These are phyloP conservation scores for Tinea semifulvella DNA, from an alignment of 2,888 invertebrate species.

Conservation along the genomic window DNA sequence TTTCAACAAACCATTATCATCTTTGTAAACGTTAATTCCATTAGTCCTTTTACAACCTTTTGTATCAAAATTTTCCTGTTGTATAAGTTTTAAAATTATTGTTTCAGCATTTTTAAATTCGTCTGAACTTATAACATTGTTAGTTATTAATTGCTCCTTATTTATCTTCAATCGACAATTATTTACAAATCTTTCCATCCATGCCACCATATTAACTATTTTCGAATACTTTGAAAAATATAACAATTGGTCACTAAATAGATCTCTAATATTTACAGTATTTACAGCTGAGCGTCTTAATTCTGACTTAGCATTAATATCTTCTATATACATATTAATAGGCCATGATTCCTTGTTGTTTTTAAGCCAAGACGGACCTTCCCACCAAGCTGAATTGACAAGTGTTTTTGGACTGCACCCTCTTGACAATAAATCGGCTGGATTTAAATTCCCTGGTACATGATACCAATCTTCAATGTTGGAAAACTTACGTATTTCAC, in stretches of 20 bases:
- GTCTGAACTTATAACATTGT: neutral
- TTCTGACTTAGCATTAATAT: constrained; percentile 4
- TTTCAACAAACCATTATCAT: neutral
- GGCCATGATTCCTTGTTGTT: neutral
- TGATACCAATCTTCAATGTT: neutral
- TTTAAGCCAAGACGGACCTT: constrained; percentile 3
- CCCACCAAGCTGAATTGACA: neutral
- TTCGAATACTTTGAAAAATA: constrained; percentile 7
- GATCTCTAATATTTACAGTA: neutral
- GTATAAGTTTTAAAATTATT: neutral
- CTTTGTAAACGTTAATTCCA: too few relatives aligned
- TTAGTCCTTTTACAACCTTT: neutral
- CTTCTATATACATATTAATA: constrained; percentile 1
- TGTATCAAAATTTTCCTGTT: neutral
- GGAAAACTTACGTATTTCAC: constrained; percentile 3
- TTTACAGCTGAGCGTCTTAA: constrained; percentile 5
- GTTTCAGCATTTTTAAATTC: constrained; percentile 1
- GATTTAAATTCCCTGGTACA: constrained; percentile 10
- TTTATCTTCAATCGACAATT: constrained; percentile 1
- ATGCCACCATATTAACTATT: constrained; percentile 3
- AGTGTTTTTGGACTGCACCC: constrained; percentile 7
- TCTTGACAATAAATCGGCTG: constrained; percentile 12
- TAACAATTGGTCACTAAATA: neutral
- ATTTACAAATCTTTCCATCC: constrained; percentile 5
- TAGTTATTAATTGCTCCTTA: neutral